Evolutionary conservation across 2,888 invertebrate species (phyloP).

Genomic region (Eutolmus rufibarbis): DNA sequence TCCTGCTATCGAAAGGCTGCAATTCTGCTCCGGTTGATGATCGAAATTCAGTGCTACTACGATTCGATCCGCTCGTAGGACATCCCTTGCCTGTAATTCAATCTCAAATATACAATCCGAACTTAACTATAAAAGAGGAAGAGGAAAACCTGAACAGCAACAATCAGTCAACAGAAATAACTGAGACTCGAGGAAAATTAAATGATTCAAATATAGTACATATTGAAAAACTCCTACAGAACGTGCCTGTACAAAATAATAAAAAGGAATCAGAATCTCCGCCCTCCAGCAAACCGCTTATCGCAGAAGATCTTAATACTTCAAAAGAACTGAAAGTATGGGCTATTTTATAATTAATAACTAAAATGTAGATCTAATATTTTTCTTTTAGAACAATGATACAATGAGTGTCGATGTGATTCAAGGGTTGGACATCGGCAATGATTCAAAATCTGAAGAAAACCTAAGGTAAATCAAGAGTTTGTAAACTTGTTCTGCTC

Average conservation of each 20-base stretch:
- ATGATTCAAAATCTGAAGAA: conserved; percentile 61
- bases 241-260: neutral
- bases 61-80: conserved; percentile 61
- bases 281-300: neutral
- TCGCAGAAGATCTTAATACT: neutral
- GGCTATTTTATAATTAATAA: neutral
- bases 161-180: neutral
- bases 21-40: conserved; percentile 51
- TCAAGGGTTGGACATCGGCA: conserved; percentile 57
- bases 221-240: neutral
- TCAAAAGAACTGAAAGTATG: neutral
- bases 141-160: conserved; percentile 50
- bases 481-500: neutral
- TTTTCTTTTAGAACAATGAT: conserved; percentile 56
- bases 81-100: conserved; percentile 56
- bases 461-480: conserved; percentile 48
- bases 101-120: neutral
- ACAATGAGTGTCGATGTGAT: conserved; percentile 63
- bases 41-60: conserved; percentile 60
- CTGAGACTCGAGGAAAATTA: neutral
- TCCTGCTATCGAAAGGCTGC: conserved; percentile 59
- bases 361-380: neutral
- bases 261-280: neutral
- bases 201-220: neutral
- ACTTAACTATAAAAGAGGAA: conserved; percentile 56